Evolutionary conservation across 2,888 invertebrate genomes (phyloP), one percentile per base, ranked within the genome.

Genomic region (Opisthograptis luteolata): DNA sequence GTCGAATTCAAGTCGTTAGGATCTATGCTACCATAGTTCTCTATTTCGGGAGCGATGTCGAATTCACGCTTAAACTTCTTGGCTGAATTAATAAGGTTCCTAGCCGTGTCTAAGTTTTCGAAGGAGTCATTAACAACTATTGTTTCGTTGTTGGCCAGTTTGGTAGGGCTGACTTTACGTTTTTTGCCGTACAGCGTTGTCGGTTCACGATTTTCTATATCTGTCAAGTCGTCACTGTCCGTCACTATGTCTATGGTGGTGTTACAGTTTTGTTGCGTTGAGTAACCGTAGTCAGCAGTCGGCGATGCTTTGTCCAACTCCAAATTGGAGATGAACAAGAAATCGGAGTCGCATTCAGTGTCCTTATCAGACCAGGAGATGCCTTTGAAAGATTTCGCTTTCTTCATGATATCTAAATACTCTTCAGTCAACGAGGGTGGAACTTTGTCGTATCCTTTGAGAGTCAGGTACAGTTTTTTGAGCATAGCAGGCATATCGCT

Each of bases 341-440:
- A 83, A 13, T 80, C 71, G 0, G 77, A 52, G 25, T 84, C 83
- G 1, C 45, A 65, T 22, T 81, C 80, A 0, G 51, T 37, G 7
- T 86, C 83, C 25, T 78, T 77, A 58, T 93, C 93, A 0, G 91
- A 90, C 93, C 94, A 94, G 7, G 92, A 91, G 8, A 94, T 93
- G 17, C 87, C 87, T 66, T 92, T 92, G 0, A 92, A 87, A 0
- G 92, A 92, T 64, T 93, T 93, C 0, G 92, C 85, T 51, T 91
- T 89, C 55, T 91, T 92, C 61, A 93, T 87, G 0, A 94, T 68
- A 4, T 92, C 91, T 15, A 93, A 75, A 58, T 94, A 94, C 53
- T 93, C 92, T 0, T 81, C 72, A 0, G 89, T 91, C 62, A 94
- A 76, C 0, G 88, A 80, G 0, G 93, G 91, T 0, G 94, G 92